phyloP scores from a whole-genome alignment of 2,797 vertebrate species.

The Lepidocolaptes lacrymiger region DNA sequence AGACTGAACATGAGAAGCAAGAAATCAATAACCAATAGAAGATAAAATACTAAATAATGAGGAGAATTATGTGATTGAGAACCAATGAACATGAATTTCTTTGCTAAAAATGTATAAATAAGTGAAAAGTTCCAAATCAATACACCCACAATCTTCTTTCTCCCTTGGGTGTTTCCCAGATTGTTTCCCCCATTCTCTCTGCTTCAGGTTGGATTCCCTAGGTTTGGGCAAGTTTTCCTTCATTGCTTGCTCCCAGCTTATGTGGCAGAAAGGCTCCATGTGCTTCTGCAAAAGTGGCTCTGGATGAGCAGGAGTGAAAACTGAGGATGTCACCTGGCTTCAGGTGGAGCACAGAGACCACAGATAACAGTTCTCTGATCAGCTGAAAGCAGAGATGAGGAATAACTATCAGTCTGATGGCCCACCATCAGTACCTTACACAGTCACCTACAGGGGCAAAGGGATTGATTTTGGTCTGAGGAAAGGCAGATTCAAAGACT shows the following conservation, averaged over 20 bases:
- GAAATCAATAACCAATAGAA: not conserved
- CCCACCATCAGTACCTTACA: not conserved
- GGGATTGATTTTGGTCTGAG: not conserved
- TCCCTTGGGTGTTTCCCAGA: not conserved
- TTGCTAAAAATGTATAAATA: not conserved
- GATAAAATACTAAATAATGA: not conserved
- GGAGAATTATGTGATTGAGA: not conserved
- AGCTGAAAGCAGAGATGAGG: not conserved
- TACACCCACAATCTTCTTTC: not conserved
- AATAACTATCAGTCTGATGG: not conserved
- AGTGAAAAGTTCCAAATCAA: not conserved
- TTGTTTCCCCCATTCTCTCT: not conserved
- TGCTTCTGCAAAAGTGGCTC: not conserved
- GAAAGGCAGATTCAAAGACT: not conserved
- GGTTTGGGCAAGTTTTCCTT: not conserved
- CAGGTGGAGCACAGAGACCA: not conserved
- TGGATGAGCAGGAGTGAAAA: not conserved
- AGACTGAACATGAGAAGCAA: not conserved
- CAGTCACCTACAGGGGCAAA: not conserved
- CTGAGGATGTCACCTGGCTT: not conserved
- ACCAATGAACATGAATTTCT: not conserved
- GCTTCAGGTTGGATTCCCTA: not conserved
- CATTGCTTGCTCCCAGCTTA: accelerated
- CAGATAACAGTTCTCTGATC: not conserved
- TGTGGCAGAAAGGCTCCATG: not conserved